Percentiles rank a stretch among this genome's conserved stretches.
These are phyloP conservation scores for Indicator maculatus DNA, from an alignment of 2,113 vertebrate genomes.

Conservation along the genomic window DNA sequence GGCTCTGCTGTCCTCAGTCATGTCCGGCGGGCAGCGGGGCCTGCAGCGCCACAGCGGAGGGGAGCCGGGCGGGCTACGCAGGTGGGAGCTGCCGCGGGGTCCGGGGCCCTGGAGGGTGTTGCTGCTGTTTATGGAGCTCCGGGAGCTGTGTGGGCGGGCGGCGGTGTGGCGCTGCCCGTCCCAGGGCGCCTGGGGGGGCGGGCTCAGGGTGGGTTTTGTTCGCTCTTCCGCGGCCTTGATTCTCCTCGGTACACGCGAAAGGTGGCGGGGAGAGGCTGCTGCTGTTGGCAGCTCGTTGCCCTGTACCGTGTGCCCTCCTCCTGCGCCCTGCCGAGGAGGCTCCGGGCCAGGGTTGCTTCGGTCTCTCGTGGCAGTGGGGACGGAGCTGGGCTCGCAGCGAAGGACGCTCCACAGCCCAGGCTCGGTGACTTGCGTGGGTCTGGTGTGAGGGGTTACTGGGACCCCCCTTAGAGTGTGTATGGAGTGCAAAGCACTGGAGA, in stretches of 20 bases:
- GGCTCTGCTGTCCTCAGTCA: background rate
- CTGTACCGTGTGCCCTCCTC: background rate
- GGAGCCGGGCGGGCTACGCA: background rate
- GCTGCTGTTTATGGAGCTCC: background rate
- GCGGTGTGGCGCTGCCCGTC: background rate
- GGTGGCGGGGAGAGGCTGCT: background rate
- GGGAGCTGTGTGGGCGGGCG: background rate
- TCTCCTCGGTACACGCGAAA: too few species aligned
- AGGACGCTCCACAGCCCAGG: fast-evolving
- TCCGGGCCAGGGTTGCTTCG: background rate
- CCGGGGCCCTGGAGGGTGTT: background rate
- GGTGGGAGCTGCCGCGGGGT: background rate
- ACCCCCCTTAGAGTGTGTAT: background rate
- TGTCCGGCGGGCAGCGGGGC: background rate
- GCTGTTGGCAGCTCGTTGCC: background rate
- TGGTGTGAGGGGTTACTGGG: fast-evolving
- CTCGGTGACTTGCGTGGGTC: too few species aligned
- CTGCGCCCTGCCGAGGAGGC: too few species aligned
- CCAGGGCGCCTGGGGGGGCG: background rate
- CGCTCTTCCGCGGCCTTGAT: background rate
- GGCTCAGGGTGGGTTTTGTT: background rate
- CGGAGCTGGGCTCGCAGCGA: too few species aligned
- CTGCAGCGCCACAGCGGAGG: background rate
- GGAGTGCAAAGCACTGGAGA: fast-evolving
- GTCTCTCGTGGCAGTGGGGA: too few species aligned